These are phyloP conservation scores for Paelopatides confundens DNA, from an alignment of 53 echinoderm and acorn worm species.

Conservation along the genomic window DNA sequence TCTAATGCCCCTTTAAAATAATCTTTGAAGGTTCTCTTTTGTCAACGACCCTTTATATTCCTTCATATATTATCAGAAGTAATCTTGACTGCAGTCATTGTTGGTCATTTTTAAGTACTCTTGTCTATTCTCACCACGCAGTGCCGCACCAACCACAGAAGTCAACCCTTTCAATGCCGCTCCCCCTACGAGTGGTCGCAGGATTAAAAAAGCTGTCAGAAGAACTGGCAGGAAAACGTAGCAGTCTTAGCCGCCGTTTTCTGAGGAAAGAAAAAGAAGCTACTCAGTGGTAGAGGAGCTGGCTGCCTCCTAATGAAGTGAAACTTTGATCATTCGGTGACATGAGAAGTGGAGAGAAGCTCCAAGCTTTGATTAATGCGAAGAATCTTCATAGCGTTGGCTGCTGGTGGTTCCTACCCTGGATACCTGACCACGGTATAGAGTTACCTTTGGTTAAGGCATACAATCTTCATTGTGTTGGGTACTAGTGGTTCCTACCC, in stretches of 20 bases:
- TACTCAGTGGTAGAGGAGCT: background rate
- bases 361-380: background rate
- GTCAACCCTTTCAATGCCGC: conserved; percentile 70
- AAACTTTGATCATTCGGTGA: background rate
- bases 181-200: conserved; percentile 57
- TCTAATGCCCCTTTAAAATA: no score
- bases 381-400: background rate
- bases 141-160: background rate
- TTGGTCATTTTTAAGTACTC: no score
- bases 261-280: conserved; percentile 25
- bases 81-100: no score
- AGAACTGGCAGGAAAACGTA: conserved; percentile 55
- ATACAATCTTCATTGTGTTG: no score
- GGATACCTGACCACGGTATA: no score
- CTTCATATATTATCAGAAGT: no score
- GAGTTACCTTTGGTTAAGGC: no score
- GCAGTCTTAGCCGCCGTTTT: background rate
- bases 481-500: no score
- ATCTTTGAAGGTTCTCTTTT: no score
- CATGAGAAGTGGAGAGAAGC: background rate
- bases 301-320: background rate
- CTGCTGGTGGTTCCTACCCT: no score
- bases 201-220: conserved; percentile 73
- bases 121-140: background rate
- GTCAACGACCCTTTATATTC: no score